Base-by-base conservation (phyloP, 1,140 invertebrate species). In the Sycophila sp. region DNA sequence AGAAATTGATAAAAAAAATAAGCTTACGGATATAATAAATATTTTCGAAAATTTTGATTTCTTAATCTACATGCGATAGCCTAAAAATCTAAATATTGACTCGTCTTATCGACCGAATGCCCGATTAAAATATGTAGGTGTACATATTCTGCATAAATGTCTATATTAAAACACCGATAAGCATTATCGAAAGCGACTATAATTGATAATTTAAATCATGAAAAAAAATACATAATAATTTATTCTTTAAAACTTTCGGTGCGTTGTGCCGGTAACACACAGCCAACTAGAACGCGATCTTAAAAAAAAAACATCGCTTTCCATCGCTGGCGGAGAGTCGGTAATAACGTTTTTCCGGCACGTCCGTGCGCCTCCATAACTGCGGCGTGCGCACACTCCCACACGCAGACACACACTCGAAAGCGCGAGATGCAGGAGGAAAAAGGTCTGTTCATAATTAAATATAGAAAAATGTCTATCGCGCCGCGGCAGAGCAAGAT, bases 51-150 rank as follows among this genome's bases (percentile, higher is more conserved):
- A n/a, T n/a, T n/a, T n/a, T n/a, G n/a, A n/a, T n/a, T n/a, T n/a
- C n/a, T n/a, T n/a, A n/a, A n/a, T n/a, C n/a, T n/a, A n/a, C n/a
- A n/a, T n/a, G n/a, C n/a, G n/a, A n/a, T n/a, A n/a, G n/a, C n/a
- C n/a, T n/a, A n/a, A n/a, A n/a, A n/a, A n/a, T n/a, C 30, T 56
- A 56, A 56, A 56, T 56, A 56, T 56, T 36, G 32, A 30, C 30
- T 17, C 34, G n/a, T 34, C 19, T 55, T 55, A 55, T 56, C 53
- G 11, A 22, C 6, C 22, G 36, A 36, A n/a, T n/a, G n/a, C n/a
- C n/a, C n/a, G n/a, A n/a, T n/a, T n/a, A n/a, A n/a, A n/a, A 22
- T 56, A 36, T 34, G 22, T 19, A 36, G 36, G 36, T 36, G 36
- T 22, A 36, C 22, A 19, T 6, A 56, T 22, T 28, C 32, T 56